Conservation (phyloP, 2,113 vertebrate species). For the Tiliqua scincoides region DNA sequence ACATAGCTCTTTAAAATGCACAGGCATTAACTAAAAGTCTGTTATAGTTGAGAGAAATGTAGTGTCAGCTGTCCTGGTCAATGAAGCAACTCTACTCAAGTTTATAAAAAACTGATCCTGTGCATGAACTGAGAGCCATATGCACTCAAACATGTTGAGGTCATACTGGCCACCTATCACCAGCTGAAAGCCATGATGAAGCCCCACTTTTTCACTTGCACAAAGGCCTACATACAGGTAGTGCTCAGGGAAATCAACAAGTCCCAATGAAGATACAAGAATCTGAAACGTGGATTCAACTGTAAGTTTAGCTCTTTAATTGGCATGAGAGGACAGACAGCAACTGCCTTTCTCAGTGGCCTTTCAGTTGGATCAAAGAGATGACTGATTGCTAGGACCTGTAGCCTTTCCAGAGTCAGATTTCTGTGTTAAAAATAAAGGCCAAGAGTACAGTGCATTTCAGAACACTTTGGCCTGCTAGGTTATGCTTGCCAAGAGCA, state of each 20-base stretch:
- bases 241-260: not conserved
- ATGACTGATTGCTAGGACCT: not conserved
- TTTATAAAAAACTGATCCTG: not conserved
- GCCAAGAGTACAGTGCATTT: not conserved
- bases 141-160: not conserved
- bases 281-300: not conserved
- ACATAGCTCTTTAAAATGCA: not conserved
- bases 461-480: not conserved
- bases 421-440: not conserved
- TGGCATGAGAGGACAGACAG: not conserved
- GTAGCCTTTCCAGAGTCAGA: not conserved
- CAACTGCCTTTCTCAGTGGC: not conserved
- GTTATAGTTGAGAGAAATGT: not conserved
- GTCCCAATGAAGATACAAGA: slow-evolving; percentile 1
- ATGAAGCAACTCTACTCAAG: not conserved
- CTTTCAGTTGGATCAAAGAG: slow-evolving; percentile 1
- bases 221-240: not conserved
- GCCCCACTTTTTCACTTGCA: not conserved
- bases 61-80: not conserved
- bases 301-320: not conserved
- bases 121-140: not conserved
- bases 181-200: not conserved
- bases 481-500: slow-evolving; percentile 23
- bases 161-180: fast-evolving
- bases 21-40: fast-evolving